Evolutionary conservation across 1,140 invertebrate species (phyloP), one percentile per base, ranked within the genome.

Genomic region (Pinna nobilis): DNA sequence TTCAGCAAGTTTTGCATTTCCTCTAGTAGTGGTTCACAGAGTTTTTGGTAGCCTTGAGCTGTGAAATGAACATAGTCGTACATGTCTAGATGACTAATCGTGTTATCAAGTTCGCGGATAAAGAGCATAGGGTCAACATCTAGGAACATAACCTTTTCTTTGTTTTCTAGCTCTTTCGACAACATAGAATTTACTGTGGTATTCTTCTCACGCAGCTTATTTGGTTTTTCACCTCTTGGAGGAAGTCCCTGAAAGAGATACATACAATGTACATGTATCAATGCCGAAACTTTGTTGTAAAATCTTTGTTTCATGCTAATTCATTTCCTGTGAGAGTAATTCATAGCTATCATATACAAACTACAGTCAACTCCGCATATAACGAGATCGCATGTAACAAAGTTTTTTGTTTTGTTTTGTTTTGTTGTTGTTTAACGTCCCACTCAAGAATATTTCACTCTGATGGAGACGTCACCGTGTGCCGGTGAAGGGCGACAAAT

Each of bases 1-100:
- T 87, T 82, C 50, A 87, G 59, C 28, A 87, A 65, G 65, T 85
- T 82, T 70, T 88, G 86, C 32, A 89, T 81, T 73, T 87, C 82
- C 32, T 89, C 87, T 28, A 87, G 71, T 3, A 89, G 70, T 1
- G 86, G 84, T 51, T 90, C 88, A 65, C 82, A 84, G 4, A 88
- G 73, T 87, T 96, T 96, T 79, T 92, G 91, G 88, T 95, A 95
- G 49, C 95, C 95, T 61, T 92, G 90, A 88, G 94, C 93, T 2
- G 94, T 96, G 37, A 96, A 91, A 84, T 96, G 94, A 33, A 96
- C 91, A 88, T 96, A 97, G 88, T 97, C 96, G 83, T 94, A 93
- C 94, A 97, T 95, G 85, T 97, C 95, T 82, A 93, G 93, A 84
- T 95, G 94, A 85, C 93, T 94, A 66, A 97, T 95, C 28, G 91